phyloP scores from a whole-genome alignment of 2,113 vertebrate species.

The Dascyllus trimaculatus region DNA sequence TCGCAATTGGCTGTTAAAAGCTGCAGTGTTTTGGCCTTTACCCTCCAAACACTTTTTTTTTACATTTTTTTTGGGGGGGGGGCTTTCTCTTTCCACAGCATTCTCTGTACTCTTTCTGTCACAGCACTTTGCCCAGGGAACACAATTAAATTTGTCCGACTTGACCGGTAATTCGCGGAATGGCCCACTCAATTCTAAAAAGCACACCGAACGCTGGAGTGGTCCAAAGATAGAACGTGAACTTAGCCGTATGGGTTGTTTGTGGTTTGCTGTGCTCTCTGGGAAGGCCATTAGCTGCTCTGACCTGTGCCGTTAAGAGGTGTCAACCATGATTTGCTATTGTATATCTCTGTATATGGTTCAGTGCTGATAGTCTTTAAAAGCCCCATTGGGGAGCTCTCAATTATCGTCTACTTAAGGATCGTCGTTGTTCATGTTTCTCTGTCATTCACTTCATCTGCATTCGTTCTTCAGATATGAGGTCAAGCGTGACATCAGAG shows the following conservation, averaged over 20 bases:
- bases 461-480: conserved; percentile 40
- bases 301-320: conserved; percentile 72
- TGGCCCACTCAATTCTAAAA: conserved; percentile 53
- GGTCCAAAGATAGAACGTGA: conserved; percentile 51
- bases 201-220: conserved; percentile 23
- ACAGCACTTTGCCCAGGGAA: conserved; percentile 60
- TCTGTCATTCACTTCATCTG: conserved; percentile 63
- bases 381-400: conserved; percentile 63
- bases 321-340: conserved; percentile 71
- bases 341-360: conserved; percentile 68
- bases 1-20: conserved; percentile 78
- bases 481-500: conserved; percentile 38
- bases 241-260: conserved; percentile 55
- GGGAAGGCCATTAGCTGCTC: conserved; percentile 69
- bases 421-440: conserved; percentile 41
- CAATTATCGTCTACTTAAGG: conserved; percentile 72
- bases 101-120: conserved; percentile 47
- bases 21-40: conserved; percentile 54
- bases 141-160: conserved; percentile 74
- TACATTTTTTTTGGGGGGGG: conserved; percentile 4
- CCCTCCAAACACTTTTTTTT: conserved; percentile 1
- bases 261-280: conserved; percentile 67
- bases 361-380: conserved; percentile 74
- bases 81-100: conserved; percentile 10
- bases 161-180: conserved; percentile 64